phyloP scores from a whole-genome alignment of 2,113 vertebrate species.

The Notarius lentiginosus region DNA sequence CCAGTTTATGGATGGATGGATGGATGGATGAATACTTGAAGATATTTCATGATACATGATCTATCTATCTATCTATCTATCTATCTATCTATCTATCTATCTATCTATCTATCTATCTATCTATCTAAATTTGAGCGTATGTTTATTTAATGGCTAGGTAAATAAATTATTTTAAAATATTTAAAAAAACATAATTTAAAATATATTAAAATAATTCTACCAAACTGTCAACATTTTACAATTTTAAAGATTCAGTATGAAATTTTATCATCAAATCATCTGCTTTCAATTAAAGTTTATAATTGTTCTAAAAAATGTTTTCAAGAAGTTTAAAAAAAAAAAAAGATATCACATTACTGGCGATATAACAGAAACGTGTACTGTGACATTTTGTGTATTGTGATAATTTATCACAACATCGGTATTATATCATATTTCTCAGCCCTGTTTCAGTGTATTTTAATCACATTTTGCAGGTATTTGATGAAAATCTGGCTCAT shows the following conservation, averaged over 20 bases:
- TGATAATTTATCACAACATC: not conserved
- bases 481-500: constrained; percentile 29
- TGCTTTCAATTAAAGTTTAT: not conserved
- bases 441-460: constrained; percentile 16
- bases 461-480: constrained; percentile 10
- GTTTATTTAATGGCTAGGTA: not conserved
- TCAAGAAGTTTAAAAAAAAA: not conserved
- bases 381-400: not conserved
- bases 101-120: too few relatives aligned
- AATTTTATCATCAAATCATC: not conserved
- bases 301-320: not conserved
- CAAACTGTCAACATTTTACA: not conserved
- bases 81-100: too few relatives aligned
- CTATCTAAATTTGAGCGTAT: too few relatives aligned
- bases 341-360: not conserved
- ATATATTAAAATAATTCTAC: not conserved
- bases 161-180: not conserved
- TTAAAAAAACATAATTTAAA: not conserved
- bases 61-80: too few relatives aligned
- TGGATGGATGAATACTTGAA: too few relatives aligned
- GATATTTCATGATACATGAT: too few relatives aligned
- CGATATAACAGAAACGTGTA: not conserved
- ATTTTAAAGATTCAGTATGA: not conserved
- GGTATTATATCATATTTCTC: not conserved
- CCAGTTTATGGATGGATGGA: too few relatives aligned